These are phyloP conservation scores for Spondyliosoma cantharus DNA, from an alignment of 2,797 vertebrate genomes.

Conservation along the genomic window DNA sequence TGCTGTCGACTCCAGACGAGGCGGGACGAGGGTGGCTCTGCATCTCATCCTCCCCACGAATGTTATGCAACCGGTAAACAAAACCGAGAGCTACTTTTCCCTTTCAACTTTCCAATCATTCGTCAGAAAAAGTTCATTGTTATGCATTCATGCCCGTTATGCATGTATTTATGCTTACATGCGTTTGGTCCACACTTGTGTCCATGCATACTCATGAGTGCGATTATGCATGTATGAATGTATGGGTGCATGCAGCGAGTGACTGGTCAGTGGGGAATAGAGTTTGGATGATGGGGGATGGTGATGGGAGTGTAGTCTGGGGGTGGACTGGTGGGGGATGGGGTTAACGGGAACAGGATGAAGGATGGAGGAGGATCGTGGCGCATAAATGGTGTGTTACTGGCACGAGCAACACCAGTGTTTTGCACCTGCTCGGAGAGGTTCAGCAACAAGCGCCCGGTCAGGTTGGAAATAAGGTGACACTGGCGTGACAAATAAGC, in stretches of 20 bases:
- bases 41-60: conserved; percentile 19
- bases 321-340: conserved; percentile 64
- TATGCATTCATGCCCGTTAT: conserved; percentile 7
- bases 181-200: conserved; percentile 4
- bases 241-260: conserved; percentile 36
- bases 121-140: conserved; percentile 8
- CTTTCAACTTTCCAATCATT: conserved; percentile 6
- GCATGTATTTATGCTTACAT: conserved; percentile 16
- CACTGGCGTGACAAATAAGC: conserved; percentile 46
- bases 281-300: conserved; percentile 68
- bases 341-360: conserved; percentile 39
- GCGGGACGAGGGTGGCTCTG: conserved; percentile 26
- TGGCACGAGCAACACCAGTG: conserved; percentile 10
- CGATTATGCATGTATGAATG: conserved; percentile 59
- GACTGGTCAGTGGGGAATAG: conserved; percentile 66
- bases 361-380: conserved; percentile 43
- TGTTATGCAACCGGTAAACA: conserved; percentile 31
- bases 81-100: background rate
- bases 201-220: conserved; percentile 40
- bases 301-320: conserved; percentile 56
- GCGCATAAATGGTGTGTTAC: conserved; percentile 24
- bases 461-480: conserved; percentile 52
- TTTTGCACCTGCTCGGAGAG: conserved; percentile 19
- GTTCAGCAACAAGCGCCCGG: conserved; percentile 10
- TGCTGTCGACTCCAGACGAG: conserved; percentile 30